A percentile compares a stretch with the other conserved stretches of the same genome.
Evolutionary conservation across 2,888 invertebrate genomes (phyloP).

Genomic region (Cephus nigrinus): DNA sequence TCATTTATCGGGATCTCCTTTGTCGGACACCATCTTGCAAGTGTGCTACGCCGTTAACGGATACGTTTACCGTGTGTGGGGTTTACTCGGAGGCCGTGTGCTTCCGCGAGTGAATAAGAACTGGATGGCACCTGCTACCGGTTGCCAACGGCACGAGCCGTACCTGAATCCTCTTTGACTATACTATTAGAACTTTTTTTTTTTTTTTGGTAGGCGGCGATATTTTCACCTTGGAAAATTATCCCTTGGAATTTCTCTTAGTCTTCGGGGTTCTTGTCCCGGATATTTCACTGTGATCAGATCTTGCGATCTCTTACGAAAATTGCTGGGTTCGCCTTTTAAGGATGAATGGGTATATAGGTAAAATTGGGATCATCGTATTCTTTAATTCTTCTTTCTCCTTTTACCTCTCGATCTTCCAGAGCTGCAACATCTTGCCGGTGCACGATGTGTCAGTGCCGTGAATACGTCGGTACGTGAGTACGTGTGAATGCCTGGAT

Average conservation of each 20-base stretch:
- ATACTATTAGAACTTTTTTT: not conserved
- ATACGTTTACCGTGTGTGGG: not conserved
- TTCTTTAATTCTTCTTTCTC: constrained; percentile 13
- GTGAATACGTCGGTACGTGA: constrained; percentile 24
- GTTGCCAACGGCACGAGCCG: constrained; percentile 22
- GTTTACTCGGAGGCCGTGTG: not conserved
- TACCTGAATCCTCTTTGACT: not conserved
- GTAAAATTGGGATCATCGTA: not conserved
- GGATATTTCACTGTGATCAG: not conserved
- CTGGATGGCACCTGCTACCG: constrained; percentile 22
- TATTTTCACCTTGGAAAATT: not conserved
- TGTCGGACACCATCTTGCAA: constrained; percentile 57
- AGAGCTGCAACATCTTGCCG: not conserved
- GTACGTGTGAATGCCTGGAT: constrained; percentile 46
- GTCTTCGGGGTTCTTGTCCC: not conserved
- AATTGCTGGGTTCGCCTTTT: not conserved
- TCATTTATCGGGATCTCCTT: not conserved
- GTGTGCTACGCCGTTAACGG: constrained; percentile 24
- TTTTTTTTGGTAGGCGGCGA: not conserved
- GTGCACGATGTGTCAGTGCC: not conserved
- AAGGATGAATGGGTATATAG: not conserved
- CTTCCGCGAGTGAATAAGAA: not conserved
- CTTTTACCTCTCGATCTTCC: not conserved
- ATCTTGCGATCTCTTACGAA: not conserved
- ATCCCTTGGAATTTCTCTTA: not conserved